A percentile compares a stretch with the other conserved stretches of the same genome.
phyloP scores from a whole-genome alignment of 2,888 invertebrate genomes.

The Zaprionus lineosus region DNA sequence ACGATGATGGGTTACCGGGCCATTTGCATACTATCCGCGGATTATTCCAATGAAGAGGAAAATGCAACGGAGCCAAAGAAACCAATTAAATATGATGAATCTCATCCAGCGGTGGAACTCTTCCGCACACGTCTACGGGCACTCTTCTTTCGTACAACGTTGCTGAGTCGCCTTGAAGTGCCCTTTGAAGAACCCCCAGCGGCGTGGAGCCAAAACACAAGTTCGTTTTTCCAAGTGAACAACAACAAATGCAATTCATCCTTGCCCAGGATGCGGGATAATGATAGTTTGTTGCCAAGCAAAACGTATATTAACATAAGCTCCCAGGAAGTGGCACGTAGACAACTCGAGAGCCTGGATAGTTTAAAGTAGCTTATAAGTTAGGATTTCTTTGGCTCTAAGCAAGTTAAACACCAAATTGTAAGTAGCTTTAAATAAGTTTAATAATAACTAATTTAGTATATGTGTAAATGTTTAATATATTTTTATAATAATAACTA shows the following conservation, averaged over 20 bases:
- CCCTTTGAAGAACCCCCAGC: constrained; percentile 87
- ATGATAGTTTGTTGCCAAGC: too few species aligned
- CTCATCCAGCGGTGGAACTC: constrained; percentile 45
- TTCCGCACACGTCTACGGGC: constrained; percentile 74
- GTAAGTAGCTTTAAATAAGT: constrained; percentile 39
- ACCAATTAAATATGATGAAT: constrained; percentile 17
- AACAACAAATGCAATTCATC: too few species aligned
- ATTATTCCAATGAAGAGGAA: constrained; percentile 29
- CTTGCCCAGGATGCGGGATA: too few species aligned
- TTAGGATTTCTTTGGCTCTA: too few species aligned
- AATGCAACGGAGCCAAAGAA: background rate
- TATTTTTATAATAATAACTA: constrained; percentile 59
- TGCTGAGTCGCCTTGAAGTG: constrained; percentile 75
- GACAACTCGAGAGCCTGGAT: constrained; percentile 22
- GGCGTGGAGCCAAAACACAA: too few species aligned
- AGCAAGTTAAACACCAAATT: too few species aligned
- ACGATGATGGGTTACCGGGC: constrained; percentile 79
- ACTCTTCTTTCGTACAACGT: constrained; percentile 73
- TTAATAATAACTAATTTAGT: constrained; percentile 38
- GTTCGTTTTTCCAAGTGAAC: too few species aligned
- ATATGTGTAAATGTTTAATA: constrained; percentile 39
- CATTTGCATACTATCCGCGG: constrained; percentile 68
- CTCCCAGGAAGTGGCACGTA: background rate
- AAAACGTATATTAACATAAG: too few species aligned
- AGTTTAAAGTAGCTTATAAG: too few species aligned